Evolutionary conservation across 2,888 invertebrate species (phyloP).

Genomic region (Agrypnus murinus): DNA sequence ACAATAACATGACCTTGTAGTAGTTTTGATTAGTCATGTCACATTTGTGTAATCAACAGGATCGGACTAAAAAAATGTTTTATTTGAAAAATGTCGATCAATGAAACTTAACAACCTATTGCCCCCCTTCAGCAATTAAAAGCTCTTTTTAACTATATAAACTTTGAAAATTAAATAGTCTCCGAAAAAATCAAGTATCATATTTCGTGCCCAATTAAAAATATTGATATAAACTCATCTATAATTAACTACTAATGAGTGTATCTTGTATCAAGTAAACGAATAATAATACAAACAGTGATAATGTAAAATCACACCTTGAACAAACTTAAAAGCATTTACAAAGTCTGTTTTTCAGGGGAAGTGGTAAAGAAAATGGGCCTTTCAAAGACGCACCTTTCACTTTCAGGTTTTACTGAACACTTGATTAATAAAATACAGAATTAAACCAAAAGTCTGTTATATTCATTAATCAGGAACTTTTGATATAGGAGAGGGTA

Average conservation of each 20-base stretch:
- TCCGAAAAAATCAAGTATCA: constrained; percentile 16
- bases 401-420: constrained; percentile 23
- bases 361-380: constrained; percentile 35
- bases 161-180: too few relatives aligned
- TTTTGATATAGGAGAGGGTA: too few relatives aligned
- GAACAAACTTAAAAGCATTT: constrained; percentile 49
- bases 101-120: too few relatives aligned
- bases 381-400: constrained; percentile 38
- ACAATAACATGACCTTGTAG: too few relatives aligned
- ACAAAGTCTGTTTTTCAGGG: constrained; percentile 30
- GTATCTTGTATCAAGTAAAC: constrained; percentile 47
- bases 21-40: too few relatives aligned
- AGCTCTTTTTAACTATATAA: too few relatives aligned
- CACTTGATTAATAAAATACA: not conserved
- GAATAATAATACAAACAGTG: constrained; percentile 50
- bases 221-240: constrained; percentile 32
- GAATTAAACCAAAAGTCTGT: too few relatives aligned
- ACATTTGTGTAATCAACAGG: too few relatives aligned
- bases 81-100: too few relatives aligned
- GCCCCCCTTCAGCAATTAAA: too few relatives aligned
- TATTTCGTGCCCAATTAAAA: constrained; percentile 42
- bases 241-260: constrained; percentile 51
- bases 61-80: too few relatives aligned
- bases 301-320: constrained; percentile 53
- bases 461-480: too few relatives aligned